These are phyloP conservation scores for Catocala nupta DNA, from an alignment of 2,888 invertebrate genomes.

Conservation along the genomic window DNA sequence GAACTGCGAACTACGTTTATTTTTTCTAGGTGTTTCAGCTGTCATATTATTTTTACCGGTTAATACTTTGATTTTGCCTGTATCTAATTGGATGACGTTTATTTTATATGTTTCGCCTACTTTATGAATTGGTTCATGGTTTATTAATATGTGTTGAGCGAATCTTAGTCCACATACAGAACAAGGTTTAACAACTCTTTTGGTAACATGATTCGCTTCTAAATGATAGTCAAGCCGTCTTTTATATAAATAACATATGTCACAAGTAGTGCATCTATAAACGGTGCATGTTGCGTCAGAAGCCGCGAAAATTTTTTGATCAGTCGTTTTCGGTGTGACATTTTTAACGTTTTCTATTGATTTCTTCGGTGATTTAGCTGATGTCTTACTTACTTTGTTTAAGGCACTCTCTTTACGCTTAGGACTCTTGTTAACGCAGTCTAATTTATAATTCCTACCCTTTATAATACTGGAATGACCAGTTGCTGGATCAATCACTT, in stretches of 20 bases:
- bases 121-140: constrained; percentile 6
- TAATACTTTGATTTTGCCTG: background rate
- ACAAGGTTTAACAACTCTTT: background rate
- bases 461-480: background rate
- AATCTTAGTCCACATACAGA: constrained; percentile 12
- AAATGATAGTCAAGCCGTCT: constrained; percentile 7
- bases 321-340: background rate
- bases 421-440: background rate
- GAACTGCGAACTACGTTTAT: background rate
- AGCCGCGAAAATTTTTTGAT: background rate
- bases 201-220: background rate
- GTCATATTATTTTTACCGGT: constrained; percentile 13
- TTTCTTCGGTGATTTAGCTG: background rate
- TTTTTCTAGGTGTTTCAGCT: background rate
- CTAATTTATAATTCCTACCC: constrained; percentile 15
- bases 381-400: background rate
- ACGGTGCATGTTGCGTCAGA: background rate
- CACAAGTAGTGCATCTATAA: constrained; percentile 9
- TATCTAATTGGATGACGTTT: constrained; percentile 7
- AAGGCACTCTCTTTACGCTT: background rate
- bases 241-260: constrained; percentile 8
- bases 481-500: constrained; percentile 17
- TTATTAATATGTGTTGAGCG: background rate
- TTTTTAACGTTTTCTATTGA: background rate
- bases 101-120: constrained; percentile 2